Evolutionary conservation across 2,888 invertebrate genomes (phyloP).

Genomic region (Hemicrepidius hirtus): DNA sequence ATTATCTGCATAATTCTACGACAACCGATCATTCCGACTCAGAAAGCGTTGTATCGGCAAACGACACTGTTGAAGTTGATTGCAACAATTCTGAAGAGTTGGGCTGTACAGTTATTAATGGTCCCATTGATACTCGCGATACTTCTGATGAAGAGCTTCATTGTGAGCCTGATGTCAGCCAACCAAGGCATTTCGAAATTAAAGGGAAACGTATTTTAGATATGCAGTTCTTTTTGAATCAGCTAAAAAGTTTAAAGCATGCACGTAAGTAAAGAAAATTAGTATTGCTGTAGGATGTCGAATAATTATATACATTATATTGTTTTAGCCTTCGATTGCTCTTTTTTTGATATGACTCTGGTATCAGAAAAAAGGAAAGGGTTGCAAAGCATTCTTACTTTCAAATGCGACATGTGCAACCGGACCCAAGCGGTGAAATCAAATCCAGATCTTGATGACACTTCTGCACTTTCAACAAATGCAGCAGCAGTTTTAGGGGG

Average conservation of each 20-base stretch:
- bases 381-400: conserved; percentile 6
- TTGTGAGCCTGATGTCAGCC: too few species aligned
- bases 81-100: too few species aligned
- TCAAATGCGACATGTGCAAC: conserved; percentile 14
- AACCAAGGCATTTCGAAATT: neutral
- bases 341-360: conserved; percentile 7
- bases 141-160: too few species aligned
- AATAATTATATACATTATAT: neutral
- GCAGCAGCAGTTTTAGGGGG: conserved; percentile 5
- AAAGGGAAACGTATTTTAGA: conserved; percentile 7
- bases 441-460: neutral
- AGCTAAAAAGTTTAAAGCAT: conserved; percentile 13
- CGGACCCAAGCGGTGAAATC: conserved; percentile 7
- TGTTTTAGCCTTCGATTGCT: conserved; percentile 10
- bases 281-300: neutral
- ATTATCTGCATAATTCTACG: too few species aligned
- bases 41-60: too few species aligned
- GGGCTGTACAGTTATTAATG: too few species aligned
- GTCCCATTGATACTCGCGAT: too few species aligned
- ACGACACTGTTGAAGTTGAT: too few species aligned
- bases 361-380: conserved; percentile 8
- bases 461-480: conserved; percentile 1
- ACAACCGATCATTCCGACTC: too few species aligned
- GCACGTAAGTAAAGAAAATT: neutral
- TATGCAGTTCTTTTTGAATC: conserved; percentile 7